These are phyloP conservation scores for Vireo altiloquus DNA, from an alignment of 2,113 vertebrate species.

Conservation along the genomic window DNA sequence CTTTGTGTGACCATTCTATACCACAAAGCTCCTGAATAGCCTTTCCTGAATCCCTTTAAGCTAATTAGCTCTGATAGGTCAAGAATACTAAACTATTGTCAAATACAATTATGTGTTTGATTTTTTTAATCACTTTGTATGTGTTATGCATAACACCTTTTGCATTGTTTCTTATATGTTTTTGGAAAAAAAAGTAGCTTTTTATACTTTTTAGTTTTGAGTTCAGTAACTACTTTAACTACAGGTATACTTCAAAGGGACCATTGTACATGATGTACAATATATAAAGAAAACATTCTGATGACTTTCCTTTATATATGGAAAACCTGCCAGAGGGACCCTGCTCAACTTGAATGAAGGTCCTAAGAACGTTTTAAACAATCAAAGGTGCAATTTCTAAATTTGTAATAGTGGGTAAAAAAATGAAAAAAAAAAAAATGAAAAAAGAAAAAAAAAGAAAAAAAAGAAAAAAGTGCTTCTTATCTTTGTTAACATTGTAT, in stretches of 20 bases:
- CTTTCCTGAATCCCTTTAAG: conserved; percentile 63
- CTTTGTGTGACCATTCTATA: conserved; percentile 69
- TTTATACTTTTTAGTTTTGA: conserved; percentile 86
- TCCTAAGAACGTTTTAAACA: conserved; percentile 72
- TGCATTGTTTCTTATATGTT: conserved; percentile 83
- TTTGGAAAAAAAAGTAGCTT: conserved; percentile 76
- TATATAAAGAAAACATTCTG: conserved; percentile 55
- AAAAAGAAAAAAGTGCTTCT: conserved; percentile 76
- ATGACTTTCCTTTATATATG: conserved; percentile 69
- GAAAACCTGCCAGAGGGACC: conserved; percentile 69
- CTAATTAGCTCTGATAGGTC: conserved; percentile 68
- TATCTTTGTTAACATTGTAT: conserved; percentile 82
- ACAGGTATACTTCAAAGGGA: conserved; percentile 84
- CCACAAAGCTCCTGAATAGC: conserved; percentile 75
- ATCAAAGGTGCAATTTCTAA: conserved; percentile 83
- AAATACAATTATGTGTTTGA: conserved; percentile 71
- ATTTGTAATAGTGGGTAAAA: conserved; percentile 81
- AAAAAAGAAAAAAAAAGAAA: not conserved
- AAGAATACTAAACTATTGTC: conserved; percentile 69
- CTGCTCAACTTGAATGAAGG: conserved; percentile 45
- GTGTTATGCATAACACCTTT: conserved; percentile 77
- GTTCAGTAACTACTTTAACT: conserved; percentile 83
- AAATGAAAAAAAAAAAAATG: not conserved
- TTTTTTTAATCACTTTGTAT: conserved; percentile 78
- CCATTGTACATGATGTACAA: conserved; percentile 74